phyloP scores from a whole-genome alignment of 2,888 invertebrate genomes.

The Mythimna lalbum region DNA sequence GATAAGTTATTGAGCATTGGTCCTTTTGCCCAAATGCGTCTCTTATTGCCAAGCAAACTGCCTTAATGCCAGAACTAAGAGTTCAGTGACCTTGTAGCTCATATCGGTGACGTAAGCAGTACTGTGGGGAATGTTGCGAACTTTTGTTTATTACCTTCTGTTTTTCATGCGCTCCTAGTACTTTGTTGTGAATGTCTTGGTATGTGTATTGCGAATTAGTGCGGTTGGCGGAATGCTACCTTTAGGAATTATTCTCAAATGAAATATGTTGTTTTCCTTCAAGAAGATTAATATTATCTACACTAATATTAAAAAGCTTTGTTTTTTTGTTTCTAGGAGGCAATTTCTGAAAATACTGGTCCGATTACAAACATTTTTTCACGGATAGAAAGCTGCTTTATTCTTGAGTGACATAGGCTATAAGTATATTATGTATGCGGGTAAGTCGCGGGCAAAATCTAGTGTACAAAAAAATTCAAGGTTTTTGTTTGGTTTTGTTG shows the following conservation, averaged over 20 bases:
- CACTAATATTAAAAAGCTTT: too few relatives aligned
- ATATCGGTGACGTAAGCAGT: conserved; percentile 45
- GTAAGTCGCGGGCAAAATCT: too few relatives aligned
- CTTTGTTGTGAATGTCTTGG: conserved; percentile 6
- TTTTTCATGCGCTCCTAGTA: conserved; percentile 41
- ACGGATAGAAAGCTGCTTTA: too few relatives aligned
- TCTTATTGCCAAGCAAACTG: conserved; percentile 26
- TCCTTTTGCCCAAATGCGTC: conserved; percentile 22
- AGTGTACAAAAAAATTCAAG: too few relatives aligned
- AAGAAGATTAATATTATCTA: neutral
- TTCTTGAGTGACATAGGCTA: too few relatives aligned
- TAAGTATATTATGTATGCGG: too few relatives aligned
- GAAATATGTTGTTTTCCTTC: neutral
- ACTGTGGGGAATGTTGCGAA: conserved; percentile 33
- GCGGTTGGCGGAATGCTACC: neutral
- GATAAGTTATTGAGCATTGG: conserved; percentile 26
- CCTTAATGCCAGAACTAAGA: conserved; percentile 17
- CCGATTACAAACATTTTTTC: too few relatives aligned
- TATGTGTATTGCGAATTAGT: conserved; percentile 6
- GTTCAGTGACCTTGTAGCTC: conserved; percentile 27
- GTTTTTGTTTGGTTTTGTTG: too few relatives aligned
- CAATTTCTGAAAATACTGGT: too few relatives aligned
- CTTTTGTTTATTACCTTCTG: conserved; percentile 50
- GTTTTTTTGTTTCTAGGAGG: too few relatives aligned
- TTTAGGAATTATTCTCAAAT: neutral